Evolutionary conservation across 1,140 invertebrate species (phyloP).

Genomic region (Sipha flava): DNA sequence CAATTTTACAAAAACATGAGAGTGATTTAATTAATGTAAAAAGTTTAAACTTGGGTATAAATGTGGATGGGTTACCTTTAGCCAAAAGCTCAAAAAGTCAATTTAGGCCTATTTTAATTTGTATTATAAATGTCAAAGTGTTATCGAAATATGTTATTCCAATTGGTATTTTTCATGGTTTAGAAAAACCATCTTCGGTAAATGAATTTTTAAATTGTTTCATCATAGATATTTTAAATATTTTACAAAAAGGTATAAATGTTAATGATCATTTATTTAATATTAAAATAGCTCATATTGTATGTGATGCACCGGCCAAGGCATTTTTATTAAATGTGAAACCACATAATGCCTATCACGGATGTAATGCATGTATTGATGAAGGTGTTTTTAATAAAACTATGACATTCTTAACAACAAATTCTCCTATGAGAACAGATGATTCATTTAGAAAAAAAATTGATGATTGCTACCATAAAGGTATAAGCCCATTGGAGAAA

Average conservation of each 20-base stretch:
- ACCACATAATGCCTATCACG: background rate
- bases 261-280: background rate
- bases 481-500: background rate
- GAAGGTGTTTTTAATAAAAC: background rate
- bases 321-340: background rate
- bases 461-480: background rate
- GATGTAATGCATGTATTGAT: background rate
- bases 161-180: background rate
- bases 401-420: background rate
- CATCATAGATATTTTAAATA: background rate
- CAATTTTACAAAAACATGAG: too few relatives aligned
- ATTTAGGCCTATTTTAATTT: too few relatives aligned
- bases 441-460: background rate
- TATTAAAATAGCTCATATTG: background rate
- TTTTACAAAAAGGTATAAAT: background rate
- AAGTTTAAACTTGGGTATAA: too few relatives aligned
- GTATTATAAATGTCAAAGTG: background rate
- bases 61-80: background rate
- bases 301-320: background rate
- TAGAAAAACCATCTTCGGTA: background rate
- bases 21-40: constrained; percentile 44
- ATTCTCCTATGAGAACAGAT: background rate
- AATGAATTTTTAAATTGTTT: background rate
- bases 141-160: background rate
- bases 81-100: background rate